phyloP scores from a whole-genome alignment of 2,888 invertebrate genomes.

The Dolichopus griseipennis region DNA sequence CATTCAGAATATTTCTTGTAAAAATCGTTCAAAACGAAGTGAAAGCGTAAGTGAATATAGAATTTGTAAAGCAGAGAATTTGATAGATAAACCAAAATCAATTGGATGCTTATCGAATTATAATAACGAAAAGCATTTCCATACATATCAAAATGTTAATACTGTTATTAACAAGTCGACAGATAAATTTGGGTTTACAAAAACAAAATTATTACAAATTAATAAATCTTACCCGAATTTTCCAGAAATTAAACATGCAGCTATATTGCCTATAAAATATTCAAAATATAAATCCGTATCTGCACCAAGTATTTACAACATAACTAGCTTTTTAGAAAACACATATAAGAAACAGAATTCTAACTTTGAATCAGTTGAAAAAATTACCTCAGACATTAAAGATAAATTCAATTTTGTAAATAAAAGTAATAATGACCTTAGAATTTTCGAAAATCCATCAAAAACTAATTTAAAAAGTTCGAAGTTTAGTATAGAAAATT shows the following conservation, averaged over 20 bases:
- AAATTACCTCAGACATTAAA: conserved; percentile 16
- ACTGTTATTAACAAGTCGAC: not conserved
- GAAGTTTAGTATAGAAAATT: conserved; percentile 31
- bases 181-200: not conserved
- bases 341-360: not conserved
- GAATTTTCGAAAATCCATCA: conserved; percentile 40
- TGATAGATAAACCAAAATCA: conserved; percentile 12
- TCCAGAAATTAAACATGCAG: conserved; percentile 33
- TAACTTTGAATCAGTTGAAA: conserved; percentile 18
- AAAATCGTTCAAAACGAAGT: conserved; percentile 27
- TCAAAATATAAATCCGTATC: conserved; percentile 26
- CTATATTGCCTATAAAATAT: conserved; percentile 28
- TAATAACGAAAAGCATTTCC: too few relatives aligned
- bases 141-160: not conserved
- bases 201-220: conserved; percentile 31
- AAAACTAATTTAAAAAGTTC: conserved; percentile 40
- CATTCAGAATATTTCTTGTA: conserved; percentile 34
- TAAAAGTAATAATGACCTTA: conserved; percentile 38
- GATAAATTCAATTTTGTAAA: conserved; percentile 29
- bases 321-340: not conserved
- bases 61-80: conserved; percentile 26
- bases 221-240: conserved; percentile 43
- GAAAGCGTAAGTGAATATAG: conserved; percentile 32
- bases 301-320: not conserved
- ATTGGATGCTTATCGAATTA: too few relatives aligned